Evolutionary conservation across 2,888 invertebrate species (phyloP), one percentile per base, ranked within the genome.

Genomic region (Autographa gamma): DNA sequence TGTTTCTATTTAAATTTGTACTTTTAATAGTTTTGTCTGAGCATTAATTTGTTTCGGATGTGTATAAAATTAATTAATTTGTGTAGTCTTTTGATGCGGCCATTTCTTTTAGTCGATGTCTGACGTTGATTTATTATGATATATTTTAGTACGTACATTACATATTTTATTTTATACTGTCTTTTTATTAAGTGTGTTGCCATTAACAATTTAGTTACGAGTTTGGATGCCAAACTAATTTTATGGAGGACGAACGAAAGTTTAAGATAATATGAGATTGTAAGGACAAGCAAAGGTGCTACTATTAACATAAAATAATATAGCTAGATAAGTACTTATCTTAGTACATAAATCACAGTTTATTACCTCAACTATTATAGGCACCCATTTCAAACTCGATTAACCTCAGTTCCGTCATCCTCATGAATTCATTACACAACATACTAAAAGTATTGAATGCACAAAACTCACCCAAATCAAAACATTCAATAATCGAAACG

Each of bases 1-100:
- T 81, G 83, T 82, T 73, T 83, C 69, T 83, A 79, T 84, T 83
- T 83, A 84, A 84, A 83, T 83, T 48, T 62, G 62, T 62, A 69
- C 43, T 74, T 83, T 80, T 72, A 80, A 72, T 77, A 69, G 76
- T 74, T 77, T 70, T 71, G 65, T 73, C 71, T 71, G 32, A 71
- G 66, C 69, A 66, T 75, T 81, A 81, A 82, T 82, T 79, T 71
- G 76, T 75, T 74, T 68, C 63, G 84, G 82, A 82, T 72, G 79
- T 81, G 68, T 59, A 31, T 72, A 58, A 67, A 65, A 76, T 69
- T 38, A 43, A 62, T 62, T 68, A 68, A 80, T 77, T 63, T 66
- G 68, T 54, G 65, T 60, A 41, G 25, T 38, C 52, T 64, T 75
- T 63, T 69, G 54, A 63, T 59, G 66, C 67, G 11, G 61, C 54